Base-by-base conservation (phyloP, 1,140 invertebrate genomes). In the Hesperophylax magnus region DNA sequence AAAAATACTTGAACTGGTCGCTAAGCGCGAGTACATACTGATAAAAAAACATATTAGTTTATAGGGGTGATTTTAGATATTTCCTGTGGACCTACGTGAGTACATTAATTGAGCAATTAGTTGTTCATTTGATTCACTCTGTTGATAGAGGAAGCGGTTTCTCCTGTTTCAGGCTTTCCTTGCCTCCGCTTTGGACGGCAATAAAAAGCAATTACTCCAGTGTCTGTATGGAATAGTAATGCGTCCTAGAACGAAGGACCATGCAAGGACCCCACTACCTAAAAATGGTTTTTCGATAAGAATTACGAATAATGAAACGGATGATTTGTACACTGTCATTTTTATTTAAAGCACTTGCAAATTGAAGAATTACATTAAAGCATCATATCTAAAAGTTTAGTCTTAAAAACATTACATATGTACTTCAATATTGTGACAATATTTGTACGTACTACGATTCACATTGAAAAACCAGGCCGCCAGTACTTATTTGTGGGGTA, bases 171-270 rank as follows among this genome's bases (percentile, higher is more conserved):
- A 47, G 39, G 6, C 39, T 47, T 47, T 47, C 6, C 58, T 61
- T 20, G 58, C 15, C 17, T 22, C 34, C 7, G 58, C 22, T 47
- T 34, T 11, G 56, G 34, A 65, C 1, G 47, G 67, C 67, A 61
- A 61, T 61, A 61, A 61, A 61, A 61, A 61, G n/a, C 20, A 61
- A 61, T 61, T 61, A 61, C 58, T 3, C 4, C 18, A 14, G 58
- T 24, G n/a, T 61, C 18, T 61, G 58, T 8, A 15, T 61, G 7
- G 58, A 61, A 61, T 61, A 61, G 8, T 61, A 61, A 61, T 61
- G 58, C 24, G 5, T 61, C 24, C 58, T 61, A 3, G 24, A 61
- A 61, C 18, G 17, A 20, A 61, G 24, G 14, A 18, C 58, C 24
- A 61, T 61, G 58, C 24, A 24, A 20, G 58, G 6, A 61, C 17